phyloP scores from a whole-genome alignment of 2,797 vertebrate genomes.

The Diplodus puntazzo region DNA sequence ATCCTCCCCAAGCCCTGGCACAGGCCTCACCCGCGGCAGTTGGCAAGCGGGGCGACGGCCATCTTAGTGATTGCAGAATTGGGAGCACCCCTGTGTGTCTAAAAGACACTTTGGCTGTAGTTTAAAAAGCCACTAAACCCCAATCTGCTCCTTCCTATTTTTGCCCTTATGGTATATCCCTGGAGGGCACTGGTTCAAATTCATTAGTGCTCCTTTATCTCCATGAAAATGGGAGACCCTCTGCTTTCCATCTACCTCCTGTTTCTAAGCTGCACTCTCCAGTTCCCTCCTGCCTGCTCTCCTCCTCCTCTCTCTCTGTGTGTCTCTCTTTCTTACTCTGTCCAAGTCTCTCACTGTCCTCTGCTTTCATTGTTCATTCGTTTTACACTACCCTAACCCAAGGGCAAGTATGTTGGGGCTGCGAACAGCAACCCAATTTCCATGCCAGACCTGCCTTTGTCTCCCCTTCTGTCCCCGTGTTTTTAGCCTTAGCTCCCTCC shows the following conservation, averaged over 20 bases:
- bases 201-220: constrained; percentile 81
- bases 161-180: constrained; percentile 77
- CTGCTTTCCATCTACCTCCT: constrained; percentile 75
- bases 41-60: constrained; percentile 66
- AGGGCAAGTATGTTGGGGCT: constrained; percentile 58
- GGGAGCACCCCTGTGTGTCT: constrained; percentile 69
- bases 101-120: constrained; percentile 75
- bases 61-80: constrained; percentile 69
- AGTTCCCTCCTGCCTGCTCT: constrained; percentile 46
- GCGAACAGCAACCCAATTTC: constrained; percentile 47
- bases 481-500: constrained; percentile 58
- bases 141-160: constrained; percentile 77
- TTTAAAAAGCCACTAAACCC: constrained; percentile 69
- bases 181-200: constrained; percentile 78
- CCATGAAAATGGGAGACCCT: constrained; percentile 78
- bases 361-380: constrained; percentile 54
- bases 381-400: constrained; percentile 63
- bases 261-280: constrained; percentile 63
- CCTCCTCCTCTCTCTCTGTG: background rate
- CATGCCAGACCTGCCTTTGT: constrained; percentile 73
- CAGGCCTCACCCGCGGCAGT: constrained; percentile 60
- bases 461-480: constrained; percentile 62
- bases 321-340: background rate
- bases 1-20: constrained; percentile 65
- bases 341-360: constrained; percentile 36